These are phyloP conservation scores for Beaufortia kweichowensis DNA, from an alignment of 2,113 vertebrate species.

Conservation along the genomic window DNA sequence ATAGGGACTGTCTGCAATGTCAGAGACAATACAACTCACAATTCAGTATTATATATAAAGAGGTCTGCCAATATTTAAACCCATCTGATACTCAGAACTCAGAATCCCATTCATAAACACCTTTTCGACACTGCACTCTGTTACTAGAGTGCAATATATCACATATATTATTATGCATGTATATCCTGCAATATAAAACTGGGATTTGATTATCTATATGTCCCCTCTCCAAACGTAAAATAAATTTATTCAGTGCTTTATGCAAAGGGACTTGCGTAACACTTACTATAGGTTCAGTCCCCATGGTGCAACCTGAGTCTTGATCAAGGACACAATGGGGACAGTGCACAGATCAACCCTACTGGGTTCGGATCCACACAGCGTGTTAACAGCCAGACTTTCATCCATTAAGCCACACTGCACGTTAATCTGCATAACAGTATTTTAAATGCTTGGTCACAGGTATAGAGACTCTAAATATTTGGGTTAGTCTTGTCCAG, in stretches of 20 bases:
- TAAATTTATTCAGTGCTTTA: not conserved
- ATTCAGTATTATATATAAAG: not conserved
- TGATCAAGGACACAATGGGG: constrained; percentile 3
- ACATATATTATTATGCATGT: too few relatives aligned
- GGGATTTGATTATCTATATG: too few relatives aligned
- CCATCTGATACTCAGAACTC: not conserved
- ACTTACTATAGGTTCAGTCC: not conserved
- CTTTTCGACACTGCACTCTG: not conserved
- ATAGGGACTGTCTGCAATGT: not conserved
- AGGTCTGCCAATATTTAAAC: not conserved
- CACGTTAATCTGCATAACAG: not conserved
- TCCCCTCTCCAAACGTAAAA: not conserved
- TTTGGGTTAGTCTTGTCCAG: constrained; percentile 12
- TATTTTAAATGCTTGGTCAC: not conserved
- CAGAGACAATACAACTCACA: not conserved
- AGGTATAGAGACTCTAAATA: not conserved
- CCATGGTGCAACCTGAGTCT: not conserved
- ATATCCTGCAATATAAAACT: too few relatives aligned
- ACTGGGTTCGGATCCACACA: not conserved
- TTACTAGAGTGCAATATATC: too few relatives aligned
- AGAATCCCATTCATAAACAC: not conserved
- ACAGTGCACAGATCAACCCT: not conserved
- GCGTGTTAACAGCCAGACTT: not conserved
- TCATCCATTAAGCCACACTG: not conserved
- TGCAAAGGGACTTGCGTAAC: not conserved